Evolutionary conservation across 2,113 vertebrate species (phyloP).

Genomic region (Gymnogyps californianus): DNA sequence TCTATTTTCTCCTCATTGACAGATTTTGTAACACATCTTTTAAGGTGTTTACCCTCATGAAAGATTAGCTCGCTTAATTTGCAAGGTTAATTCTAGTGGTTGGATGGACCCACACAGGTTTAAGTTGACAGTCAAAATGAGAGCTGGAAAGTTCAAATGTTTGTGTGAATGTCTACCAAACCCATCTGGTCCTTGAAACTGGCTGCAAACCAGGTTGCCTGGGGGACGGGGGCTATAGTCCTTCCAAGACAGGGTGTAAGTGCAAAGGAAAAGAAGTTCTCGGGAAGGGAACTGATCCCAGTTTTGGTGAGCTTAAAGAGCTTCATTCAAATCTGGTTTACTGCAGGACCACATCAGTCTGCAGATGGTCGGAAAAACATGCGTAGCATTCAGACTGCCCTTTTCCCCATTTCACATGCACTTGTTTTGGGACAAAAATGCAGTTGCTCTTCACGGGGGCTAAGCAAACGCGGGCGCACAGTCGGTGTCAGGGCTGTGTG

Average conservation of each 20-base stretch:
- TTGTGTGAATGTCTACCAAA: neutral
- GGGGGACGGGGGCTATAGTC: neutral
- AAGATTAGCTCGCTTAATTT: neutral
- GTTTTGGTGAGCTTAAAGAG: neutral
- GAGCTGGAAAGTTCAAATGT: neutral
- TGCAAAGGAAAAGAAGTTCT: neutral
- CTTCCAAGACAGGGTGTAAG: neutral
- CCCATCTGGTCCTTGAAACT: neutral
- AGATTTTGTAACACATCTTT: neutral
- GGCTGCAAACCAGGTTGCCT: neutral
- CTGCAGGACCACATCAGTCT: neutral
- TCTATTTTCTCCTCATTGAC: neutral
- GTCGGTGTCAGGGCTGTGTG: accelerated
- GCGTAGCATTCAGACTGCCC: neutral
- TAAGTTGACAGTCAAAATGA: neutral
- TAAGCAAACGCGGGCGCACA: accelerated
- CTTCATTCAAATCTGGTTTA: neutral
- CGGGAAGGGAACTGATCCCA: neutral
- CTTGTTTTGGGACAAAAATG: neutral
- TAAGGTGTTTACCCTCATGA: neutral
- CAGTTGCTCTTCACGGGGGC: too few species aligned
- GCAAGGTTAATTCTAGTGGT: neutral
- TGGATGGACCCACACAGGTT: neutral
- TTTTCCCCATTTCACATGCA: neutral
- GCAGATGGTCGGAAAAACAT: neutral